Base-by-base conservation (phyloP, 2,113 vertebrate genomes). In the Empidonax alnorum region DNA sequence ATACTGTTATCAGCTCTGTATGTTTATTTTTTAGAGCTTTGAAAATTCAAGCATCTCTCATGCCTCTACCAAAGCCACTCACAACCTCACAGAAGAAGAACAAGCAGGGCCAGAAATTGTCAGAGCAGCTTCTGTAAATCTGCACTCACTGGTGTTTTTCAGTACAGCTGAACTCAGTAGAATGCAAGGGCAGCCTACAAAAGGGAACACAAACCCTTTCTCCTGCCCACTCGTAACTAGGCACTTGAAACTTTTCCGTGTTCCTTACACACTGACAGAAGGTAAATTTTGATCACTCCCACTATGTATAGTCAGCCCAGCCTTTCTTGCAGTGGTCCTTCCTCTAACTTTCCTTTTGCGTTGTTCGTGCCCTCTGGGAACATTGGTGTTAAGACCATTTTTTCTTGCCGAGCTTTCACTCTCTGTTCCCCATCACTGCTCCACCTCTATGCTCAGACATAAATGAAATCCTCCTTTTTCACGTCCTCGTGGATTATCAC, bases 21-120 rank as follows among this genome's bases (percentile, higher is more conserved):
- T 89, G 56, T 97, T 97, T 96, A 95, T 61, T 83, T 85, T 95
- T 74, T 75, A 95, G 87, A 85, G 31, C 55, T 91, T 91, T 96
- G 91, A 86, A 95, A 97, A 97, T 80, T 94, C 84, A 95, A 84
- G 87, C 37, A 42, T 91, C n/a, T 89, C 35, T 89, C 25, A 0
- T 59, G 39, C 47, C n/a, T 96, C 62, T 59, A 80, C 56, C 30
- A 88, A 55, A 94, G 18, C 21, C 39, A 53, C 47, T 75, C 55
- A 74, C 52, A 94, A 11, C 24, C 53, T n/a, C 56, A 42, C 24
- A 35, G 75, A 58, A 82, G 35, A 79, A 53, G 15, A 73, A 14
- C 23, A 33, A 44, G 14, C 24, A 69, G 50, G 47, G 37, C 23
- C 67, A 80, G 62, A 66, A 77, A 56, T 27, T 65, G 20, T 44